Base-by-base conservation (phyloP, 2,113 vertebrate genomes). In the Petrocephalus zakoni region DNA sequence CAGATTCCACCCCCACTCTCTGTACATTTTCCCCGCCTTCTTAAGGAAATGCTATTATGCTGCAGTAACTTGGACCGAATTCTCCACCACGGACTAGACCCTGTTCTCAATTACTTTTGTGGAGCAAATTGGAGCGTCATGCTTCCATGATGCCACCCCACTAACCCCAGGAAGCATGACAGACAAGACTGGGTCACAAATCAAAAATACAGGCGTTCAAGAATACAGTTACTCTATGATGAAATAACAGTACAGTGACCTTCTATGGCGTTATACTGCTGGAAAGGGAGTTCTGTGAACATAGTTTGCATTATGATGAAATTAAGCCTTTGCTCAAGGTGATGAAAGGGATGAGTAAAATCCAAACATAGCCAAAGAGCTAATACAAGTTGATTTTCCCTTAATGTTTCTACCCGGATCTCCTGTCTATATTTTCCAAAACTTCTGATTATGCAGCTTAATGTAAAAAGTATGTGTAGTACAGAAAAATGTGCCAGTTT, bases 61-160 rank as follows among this genome's bases (percentile, higher is more conserved):
- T 61, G 88, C 55, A 84, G 53, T 61, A 82, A 88, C 34, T 46
- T 47, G 17, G 87, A 82, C 75, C 51, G 75, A 34, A 47, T 47
- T 88, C 37, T 61, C 87, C 1, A 52, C 37, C 78, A 29, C 78
- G 25, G 88, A 25, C 13, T 42, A 53, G 25, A n/a, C 37, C 88
- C 78, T 46, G 88, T 53, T 81, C 83, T 88, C 87, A 81, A 25
- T 56, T 75, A 75, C 87, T 78, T 88, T 53, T 29, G 78, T 58
- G 21, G 47, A 78, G 78, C 53, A 83, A 84, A 84, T 58, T 61
- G 88, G 78, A 84, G 58, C 88, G 84, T 83, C 84, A 61, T 61
- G 87, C 42, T 56, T 25, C 53, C 22, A 82, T 46, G 47, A n/a
- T 82, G 53, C 88, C 75, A 84, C 42, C 78, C 8, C 53, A 5